A percentile compares a stretch with the other conserved stretches of the same genome.
phyloP scores from a whole-genome alignment of 1,140 invertebrate genomes.

The Lepidotrigona ventralis region DNA sequence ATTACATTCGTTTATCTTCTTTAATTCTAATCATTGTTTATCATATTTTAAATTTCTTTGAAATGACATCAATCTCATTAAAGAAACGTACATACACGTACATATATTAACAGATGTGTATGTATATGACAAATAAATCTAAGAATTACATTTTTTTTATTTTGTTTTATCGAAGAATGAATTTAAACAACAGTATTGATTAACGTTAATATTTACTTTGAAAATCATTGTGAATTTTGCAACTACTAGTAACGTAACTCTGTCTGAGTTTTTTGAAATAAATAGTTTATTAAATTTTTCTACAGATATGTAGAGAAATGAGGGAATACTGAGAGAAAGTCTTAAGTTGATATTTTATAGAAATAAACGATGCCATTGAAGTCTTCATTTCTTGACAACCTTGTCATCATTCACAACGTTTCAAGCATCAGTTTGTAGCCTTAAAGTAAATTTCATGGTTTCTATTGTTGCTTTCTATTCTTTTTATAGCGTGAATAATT shows the following conservation, averaged over 20 bases:
- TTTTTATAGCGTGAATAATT: not conserved
- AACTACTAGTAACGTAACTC: too few species aligned
- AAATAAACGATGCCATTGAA: not conserved
- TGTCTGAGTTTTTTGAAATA: not conserved
- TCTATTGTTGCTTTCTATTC: not conserved
- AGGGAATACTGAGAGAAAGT: not conserved
- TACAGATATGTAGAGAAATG: too few species aligned
- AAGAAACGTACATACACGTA: not conserved
- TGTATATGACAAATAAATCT: not conserved
- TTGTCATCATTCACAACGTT: not conserved
- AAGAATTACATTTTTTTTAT: not conserved
- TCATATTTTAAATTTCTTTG: not conserved
- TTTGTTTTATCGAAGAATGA: not conserved
- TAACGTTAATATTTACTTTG: not conserved
- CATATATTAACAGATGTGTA: not conserved
- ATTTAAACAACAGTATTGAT: not conserved
- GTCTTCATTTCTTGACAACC: not conserved
- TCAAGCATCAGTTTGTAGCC: not conserved
- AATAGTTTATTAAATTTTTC: not conserved
- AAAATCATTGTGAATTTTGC: not conserved
- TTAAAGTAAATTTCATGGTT: not conserved
- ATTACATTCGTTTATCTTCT: not conserved
- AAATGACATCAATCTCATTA: not conserved
- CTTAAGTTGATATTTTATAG: not conserved
- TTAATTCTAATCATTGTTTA: not conserved